Conservation (phyloP, 2,888 invertebrate genomes). For the Drosophila quinaria region DNA sequence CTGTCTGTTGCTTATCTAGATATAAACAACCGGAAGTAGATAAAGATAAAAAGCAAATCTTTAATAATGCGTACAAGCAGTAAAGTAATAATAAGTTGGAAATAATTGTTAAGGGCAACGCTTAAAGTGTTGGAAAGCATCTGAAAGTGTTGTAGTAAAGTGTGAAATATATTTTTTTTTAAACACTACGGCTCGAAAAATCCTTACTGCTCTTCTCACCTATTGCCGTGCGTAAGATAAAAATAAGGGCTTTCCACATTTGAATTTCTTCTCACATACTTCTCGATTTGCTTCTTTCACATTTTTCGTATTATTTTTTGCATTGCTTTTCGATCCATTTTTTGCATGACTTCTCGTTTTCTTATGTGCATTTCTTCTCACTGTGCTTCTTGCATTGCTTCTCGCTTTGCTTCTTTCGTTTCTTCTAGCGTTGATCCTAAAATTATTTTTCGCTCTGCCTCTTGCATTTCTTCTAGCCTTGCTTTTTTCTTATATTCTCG, state of each 20-base stretch:
- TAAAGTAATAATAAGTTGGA: constrained; percentile 16
- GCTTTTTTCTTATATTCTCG: not conserved
- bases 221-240: not conserved
- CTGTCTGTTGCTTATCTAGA: constrained; percentile 1
- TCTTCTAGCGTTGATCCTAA: not conserved
- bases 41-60: constrained; percentile 26
- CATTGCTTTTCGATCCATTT: not conserved
- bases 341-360: not conserved
- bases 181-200: not conserved
- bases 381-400: not conserved
- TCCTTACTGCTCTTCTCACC: not conserved
- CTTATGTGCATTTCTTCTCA: not conserved
- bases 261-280: not conserved
- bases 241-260: not conserved
- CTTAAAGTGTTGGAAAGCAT: constrained; percentile 3
- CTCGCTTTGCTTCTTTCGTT: not conserved
- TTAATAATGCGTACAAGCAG: constrained; percentile 18
- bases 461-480: not conserved
- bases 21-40: constrained; percentile 3
- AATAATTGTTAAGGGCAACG: not conserved
- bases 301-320: not conserved
- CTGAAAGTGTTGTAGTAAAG: constrained; percentile 10
- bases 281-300: not conserved
- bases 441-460: not conserved
- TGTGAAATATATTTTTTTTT: not conserved